These are phyloP conservation scores for Microdon myrmicae DNA, from an alignment of 2,888 invertebrate species.

Conservation along the genomic window DNA sequence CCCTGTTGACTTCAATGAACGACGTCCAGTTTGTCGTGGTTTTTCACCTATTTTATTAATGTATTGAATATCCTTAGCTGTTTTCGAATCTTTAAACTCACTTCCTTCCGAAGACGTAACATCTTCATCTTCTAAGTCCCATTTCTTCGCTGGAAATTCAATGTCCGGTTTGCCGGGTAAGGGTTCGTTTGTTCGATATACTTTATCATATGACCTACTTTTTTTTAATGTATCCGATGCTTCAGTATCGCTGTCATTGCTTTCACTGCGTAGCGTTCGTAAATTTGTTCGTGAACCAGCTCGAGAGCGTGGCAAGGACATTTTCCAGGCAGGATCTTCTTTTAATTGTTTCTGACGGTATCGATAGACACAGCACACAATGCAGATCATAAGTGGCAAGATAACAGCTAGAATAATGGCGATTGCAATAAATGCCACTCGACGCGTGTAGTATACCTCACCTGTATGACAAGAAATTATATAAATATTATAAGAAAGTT, in stretches of 20 bases:
- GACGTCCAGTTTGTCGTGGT: constrained; percentile 72
- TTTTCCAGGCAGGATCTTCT: constrained; percentile 71
- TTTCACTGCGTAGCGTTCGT: constrained; percentile 66
- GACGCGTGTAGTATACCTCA: constrained; percentile 76
- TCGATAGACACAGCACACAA: constrained; percentile 73
- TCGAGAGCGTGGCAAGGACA: constrained; percentile 72
- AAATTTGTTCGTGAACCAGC: constrained; percentile 72
- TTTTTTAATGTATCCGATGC: constrained; percentile 72
- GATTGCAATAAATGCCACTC: constrained; percentile 78
- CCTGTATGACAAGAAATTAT: constrained; percentile 65
- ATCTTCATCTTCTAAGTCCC: constrained; percentile 79
- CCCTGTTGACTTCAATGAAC: constrained; percentile 68
- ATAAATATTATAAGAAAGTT: not conserved
- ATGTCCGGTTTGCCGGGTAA: constrained; percentile 76
- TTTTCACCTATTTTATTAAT: constrained; percentile 68
- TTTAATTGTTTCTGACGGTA: constrained; percentile 72
- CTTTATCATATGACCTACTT: constrained; percentile 80
- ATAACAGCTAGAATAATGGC: constrained; percentile 79
- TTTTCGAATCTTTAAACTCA: constrained; percentile 72
- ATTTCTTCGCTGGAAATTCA: constrained; percentile 83
- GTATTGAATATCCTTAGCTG: constrained; percentile 74
- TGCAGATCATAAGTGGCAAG: constrained; percentile 73
- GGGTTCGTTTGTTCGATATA: constrained; percentile 87
- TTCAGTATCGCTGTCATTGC: constrained; percentile 69
- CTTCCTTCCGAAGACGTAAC: constrained; percentile 72